These are phyloP conservation scores for Oncopodura yosiiana DNA, from an alignment of 1,140 invertebrate species.

Conservation along the genomic window DNA sequence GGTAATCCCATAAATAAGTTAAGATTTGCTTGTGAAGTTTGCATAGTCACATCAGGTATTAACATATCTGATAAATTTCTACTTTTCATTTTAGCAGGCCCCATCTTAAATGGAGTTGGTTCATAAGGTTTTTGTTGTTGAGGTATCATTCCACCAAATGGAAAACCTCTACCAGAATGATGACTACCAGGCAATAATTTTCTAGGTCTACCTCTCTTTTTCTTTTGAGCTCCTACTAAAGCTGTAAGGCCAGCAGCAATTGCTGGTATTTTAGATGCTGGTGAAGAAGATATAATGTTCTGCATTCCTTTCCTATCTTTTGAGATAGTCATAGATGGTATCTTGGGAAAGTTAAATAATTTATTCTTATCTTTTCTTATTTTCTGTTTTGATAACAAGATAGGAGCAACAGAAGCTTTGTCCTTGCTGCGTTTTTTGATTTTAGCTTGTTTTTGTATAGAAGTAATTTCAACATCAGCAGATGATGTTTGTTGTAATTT, in stretches of 20 bases:
- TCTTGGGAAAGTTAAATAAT: too few species aligned
- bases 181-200: neutral
- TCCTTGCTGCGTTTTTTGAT: too few species aligned
- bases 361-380: too few species aligned
- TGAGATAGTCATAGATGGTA: too few species aligned
- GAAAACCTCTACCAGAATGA: neutral
- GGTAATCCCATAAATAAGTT: conserved; percentile 14
- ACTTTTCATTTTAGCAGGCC: neutral
- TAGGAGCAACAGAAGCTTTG: too few species aligned
- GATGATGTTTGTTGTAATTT: neutral
- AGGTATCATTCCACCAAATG: neutral
- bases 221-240: conserved; percentile 15
- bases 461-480: too few species aligned
- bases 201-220: conserved; percentile 28
- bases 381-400: too few species aligned
- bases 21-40: conserved; percentile 12
- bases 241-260: conserved; percentile 1
- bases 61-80: neutral
- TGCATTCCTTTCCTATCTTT: neutral
- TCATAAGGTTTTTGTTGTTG: conserved; percentile 5
- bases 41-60: conserved; percentile 23
- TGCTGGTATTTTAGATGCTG: neutral
- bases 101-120: conserved; percentile 1
- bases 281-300: neutral
- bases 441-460: too few species aligned